Base-by-base conservation (phyloP, 2,113 vertebrate species). In the Equus przewalskii region DNA sequence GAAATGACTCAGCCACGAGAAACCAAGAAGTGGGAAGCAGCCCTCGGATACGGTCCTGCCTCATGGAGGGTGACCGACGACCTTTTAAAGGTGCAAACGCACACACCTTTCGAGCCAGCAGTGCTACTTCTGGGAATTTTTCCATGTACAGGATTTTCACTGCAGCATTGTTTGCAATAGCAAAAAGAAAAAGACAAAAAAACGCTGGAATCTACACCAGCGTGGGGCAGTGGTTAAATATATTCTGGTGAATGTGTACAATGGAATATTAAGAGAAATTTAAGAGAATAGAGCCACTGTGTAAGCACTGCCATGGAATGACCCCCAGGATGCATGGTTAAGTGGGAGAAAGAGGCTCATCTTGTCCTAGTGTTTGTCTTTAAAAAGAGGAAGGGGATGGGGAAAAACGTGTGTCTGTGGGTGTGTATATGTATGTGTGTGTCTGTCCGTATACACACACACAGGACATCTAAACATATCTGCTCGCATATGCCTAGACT, bases 161-260 rank as follows among this genome's bases (percentile, higher is more conserved):
- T 65, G 46, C 46, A 97, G 64, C 73, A 58, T 60, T 78, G 8
- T 96, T 91, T 83, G 1, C 89, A 95, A 78, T 51, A 94, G 70
- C 64, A 83, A 46, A 51, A 92, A 16, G 49, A 41, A 41, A 41
- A 41, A 41, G 36, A 41, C 36, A 41, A 41, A 41, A 41, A 41
- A 41, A 41, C 36, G 3, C 30, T 70, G 58, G 64, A 60, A 92
- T 65, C 60, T 60, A 33, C 62, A 95, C 58, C 33, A 72, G 16
- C 62, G 30, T 22, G 49, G 46, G 14, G 22, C n/a, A 84, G 16
- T 41, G 30, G 56, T 69, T 65, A 95, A 92, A 41, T 65, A 88
- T 49, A 70, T 54, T 41, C 41, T 30, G 67, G 44, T 15, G 46
- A 91, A 54, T 70, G 3, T 58, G 18, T 24, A n/a, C 65, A 82